These are phyloP conservation scores for Sitta carolinensis DNA, from an alignment of 2,797 vertebrate genomes.

Conservation along the genomic window DNA sequence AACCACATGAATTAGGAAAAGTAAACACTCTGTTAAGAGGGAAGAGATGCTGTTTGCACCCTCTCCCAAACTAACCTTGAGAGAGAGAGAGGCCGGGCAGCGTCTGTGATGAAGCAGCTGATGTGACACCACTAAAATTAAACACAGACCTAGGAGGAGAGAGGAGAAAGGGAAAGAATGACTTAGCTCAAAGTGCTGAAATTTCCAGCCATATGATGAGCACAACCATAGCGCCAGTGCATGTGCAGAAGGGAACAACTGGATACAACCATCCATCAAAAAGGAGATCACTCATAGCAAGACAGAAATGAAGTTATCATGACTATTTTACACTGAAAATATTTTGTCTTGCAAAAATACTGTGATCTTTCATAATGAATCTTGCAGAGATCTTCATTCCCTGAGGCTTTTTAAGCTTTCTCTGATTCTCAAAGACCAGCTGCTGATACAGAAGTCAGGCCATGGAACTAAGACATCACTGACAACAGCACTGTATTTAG, in stretches of 20 bases:
- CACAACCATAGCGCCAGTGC: background rate
- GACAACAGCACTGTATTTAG: background rate
- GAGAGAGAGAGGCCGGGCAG: constrained; percentile 35
- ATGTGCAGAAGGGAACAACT: background rate
- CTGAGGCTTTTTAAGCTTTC: constrained; percentile 5
- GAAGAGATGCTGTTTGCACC: background rate
- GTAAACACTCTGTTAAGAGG: background rate
- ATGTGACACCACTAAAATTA: constrained; percentile 63
- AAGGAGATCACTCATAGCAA: background rate
- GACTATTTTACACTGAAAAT: background rate
- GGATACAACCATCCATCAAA: background rate
- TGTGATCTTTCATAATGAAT: background rate
- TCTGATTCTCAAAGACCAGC: background rate
- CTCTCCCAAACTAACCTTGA: constrained; percentile 68
- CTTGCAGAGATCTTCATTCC: background rate
- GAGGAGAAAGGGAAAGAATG: background rate
- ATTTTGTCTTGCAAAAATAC: background rate
- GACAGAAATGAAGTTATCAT: background rate
- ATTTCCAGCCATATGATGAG: background rate
- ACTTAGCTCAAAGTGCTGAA: background rate
- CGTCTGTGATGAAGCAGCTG: background rate
- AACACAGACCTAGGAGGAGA: constrained; percentile 70
- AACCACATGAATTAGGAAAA: background rate
- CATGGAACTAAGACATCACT: background rate
- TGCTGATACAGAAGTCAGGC: background rate